Conservation (phyloP, 1,140 invertebrate genomes). For the Calephelis virginiensis region DNA sequence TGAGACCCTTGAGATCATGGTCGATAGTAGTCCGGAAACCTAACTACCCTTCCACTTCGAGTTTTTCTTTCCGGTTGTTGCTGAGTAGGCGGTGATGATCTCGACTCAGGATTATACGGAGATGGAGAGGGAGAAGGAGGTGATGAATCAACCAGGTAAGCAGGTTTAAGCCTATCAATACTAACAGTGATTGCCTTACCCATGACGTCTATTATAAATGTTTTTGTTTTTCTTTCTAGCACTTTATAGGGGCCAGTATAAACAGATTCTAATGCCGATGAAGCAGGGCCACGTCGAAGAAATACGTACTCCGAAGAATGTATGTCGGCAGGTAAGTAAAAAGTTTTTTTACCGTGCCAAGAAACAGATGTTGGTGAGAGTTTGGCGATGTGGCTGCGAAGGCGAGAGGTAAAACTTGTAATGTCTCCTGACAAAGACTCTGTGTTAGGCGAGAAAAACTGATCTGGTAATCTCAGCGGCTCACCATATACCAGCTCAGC, state of each 20-base stretch:
- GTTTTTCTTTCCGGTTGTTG: conserved; percentile 4
- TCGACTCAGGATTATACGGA: neutral
- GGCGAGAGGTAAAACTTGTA: conserved; percentile 19
- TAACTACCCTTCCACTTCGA: neutral
- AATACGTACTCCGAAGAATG: conserved; percentile 25
- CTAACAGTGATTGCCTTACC: conserved; percentile 27
- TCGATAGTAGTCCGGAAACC: too few species aligned
- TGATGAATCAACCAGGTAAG: conserved; percentile 15
- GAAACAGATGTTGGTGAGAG: conserved; percentile 28
- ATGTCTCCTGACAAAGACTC: conserved; percentile 13
- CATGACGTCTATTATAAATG: conserved; percentile 25
- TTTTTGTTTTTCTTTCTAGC: conserved; percentile 27
- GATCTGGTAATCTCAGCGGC: conserved; percentile 40
- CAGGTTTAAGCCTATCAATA: conserved; percentile 33
- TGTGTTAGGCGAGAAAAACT: conserved; percentile 40
- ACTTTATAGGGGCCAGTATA: conserved; percentile 32
- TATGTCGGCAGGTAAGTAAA: conserved; percentile 31
- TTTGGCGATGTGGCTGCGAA: conserved; percentile 24
- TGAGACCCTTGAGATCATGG: too few species aligned
- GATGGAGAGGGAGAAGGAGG: too few species aligned
- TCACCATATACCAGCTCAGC: conserved; percentile 44
- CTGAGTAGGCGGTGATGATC: neutral
- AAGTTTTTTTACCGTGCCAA: conserved; percentile 24
- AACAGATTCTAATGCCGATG: conserved; percentile 26
- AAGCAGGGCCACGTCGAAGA: conserved; percentile 25